Base-by-base conservation (phyloP, 2,888 invertebrate genomes). In the Carabus problematicus region DNA sequence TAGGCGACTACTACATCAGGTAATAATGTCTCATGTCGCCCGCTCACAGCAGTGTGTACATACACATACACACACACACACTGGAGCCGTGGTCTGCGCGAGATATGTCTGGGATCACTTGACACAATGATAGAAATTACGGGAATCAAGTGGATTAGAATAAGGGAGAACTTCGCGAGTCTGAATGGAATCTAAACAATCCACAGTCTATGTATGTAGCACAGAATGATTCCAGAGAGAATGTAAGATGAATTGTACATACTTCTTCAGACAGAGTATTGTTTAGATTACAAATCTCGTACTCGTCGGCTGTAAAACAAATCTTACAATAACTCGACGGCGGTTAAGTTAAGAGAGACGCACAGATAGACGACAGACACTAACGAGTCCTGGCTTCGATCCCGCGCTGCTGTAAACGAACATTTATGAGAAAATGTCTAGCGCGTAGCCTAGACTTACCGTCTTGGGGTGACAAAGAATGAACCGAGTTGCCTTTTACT, bases 381-480 rank as follows among this genome's bases (percentile, higher is more conserved):
- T 29, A 3, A 52, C 19, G 52, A 52, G 52, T 52, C 18, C 19
- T 39, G 55, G 56, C 66, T 58, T 58, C 58, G 59, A 56, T 43
- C 52, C 60, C 60, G 60, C 47, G 49, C 61, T 56, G 62, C 69
- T 69, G 62, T 45, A 69, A 69, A 43, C 52, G 55, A 69, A 69
- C 62, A 69, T 47, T 54, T 45, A 29, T 29, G 29, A 52, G 56
- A 69, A 52, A 43, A 62, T 69, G 69, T 69, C 69, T 69, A 69
- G 69, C 69, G 69, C 69, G 69, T 62, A 54, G 82, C 85, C 85
- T 86, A 86, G 84, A 88, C 88, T 88, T 88, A 88, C 88, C 88
- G 85, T 86, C 86, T 80, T 83, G 82, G 81, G 83, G 84, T 85
- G 85, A 85, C 75, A 86, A 85, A 85, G 86, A 80, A 80, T 82